A percentile compares a stretch with the other conserved stretches of the same genome.
Evolutionary conservation across 2,888 invertebrate species (phyloP).

Genomic region (Apomyelois bistriatella): DNA sequence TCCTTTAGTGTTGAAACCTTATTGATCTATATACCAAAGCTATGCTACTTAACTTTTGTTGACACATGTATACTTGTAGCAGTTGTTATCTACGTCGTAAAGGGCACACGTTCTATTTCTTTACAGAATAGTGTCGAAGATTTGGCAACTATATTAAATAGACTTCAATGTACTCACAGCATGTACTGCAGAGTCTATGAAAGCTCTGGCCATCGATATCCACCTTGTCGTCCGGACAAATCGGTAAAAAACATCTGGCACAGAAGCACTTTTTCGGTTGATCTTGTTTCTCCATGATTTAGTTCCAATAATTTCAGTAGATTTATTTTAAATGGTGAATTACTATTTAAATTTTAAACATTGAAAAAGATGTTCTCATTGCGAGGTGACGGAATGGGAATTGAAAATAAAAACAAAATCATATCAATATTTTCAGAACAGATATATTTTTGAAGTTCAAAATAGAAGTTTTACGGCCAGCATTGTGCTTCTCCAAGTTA

Average conservation of each 20-base stretch:
- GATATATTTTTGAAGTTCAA: slow-evolving; percentile 15
- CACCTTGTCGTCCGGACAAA: slow-evolving; percentile 56
- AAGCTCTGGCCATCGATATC: slow-evolving; percentile 65
- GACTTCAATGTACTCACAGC: slow-evolving; percentile 53
- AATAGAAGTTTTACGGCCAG: slow-evolving; percentile 14
- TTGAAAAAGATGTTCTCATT: slow-evolving; percentile 32
- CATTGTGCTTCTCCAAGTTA: background rate
- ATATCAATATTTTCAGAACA: slow-evolving; percentile 27
- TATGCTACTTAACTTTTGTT: too few species aligned
- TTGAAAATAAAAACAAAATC: slow-evolving; percentile 36
- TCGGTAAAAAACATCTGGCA: slow-evolving; percentile 61
- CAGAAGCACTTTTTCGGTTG: slow-evolving; percentile 63
- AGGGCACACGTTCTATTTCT: too few species aligned
- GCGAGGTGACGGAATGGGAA: slow-evolving; percentile 44
- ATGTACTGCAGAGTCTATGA: slow-evolving; percentile 62
- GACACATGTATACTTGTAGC: too few species aligned
- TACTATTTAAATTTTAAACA: slow-evolving; percentile 22
- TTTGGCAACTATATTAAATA: too few species aligned
- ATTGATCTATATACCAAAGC: too few species aligned
- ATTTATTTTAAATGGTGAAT: slow-evolving; percentile 24
- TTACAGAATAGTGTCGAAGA: too few species aligned
- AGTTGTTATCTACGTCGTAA: too few species aligned
- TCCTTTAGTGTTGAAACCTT: too few species aligned
- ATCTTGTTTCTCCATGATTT: slow-evolving; percentile 52
- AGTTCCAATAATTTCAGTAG: slow-evolving; percentile 16